Evolutionary conservation across 2,888 invertebrate species (phyloP).

Genomic region (Latheticus oryzae): DNA sequence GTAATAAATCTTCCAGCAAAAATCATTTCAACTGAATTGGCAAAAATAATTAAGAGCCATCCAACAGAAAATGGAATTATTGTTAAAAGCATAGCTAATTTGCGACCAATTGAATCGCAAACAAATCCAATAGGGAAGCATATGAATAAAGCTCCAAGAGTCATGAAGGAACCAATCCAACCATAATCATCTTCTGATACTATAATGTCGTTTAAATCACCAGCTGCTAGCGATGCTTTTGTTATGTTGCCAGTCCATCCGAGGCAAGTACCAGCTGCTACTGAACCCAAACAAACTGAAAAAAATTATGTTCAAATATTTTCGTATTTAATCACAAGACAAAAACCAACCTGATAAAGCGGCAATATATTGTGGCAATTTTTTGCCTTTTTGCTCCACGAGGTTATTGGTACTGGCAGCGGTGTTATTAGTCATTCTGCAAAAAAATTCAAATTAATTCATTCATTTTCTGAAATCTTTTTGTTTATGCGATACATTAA

Average conservation of each 20-base stretch:
- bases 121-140: constrained; percentile 38
- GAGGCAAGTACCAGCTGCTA: constrained; percentile 78
- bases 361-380: constrained; percentile 74
- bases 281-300: constrained; percentile 79
- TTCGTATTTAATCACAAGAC: not conserved
- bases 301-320: constrained; percentile 39
- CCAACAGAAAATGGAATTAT: constrained; percentile 34
- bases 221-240: constrained; percentile 62
- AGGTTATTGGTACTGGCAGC: constrained; percentile 28
- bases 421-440: constrained; percentile 26
- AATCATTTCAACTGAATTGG: constrained; percentile 25
- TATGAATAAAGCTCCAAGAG: constrained; percentile 35
- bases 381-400: constrained; percentile 59
- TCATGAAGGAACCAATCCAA: constrained; percentile 65
- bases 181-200: constrained; percentile 69
- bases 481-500: too few relatives aligned
- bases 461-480: too few relatives aligned
- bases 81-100: constrained; percentile 32
- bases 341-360: constrained; percentile 74
- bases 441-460: constrained; percentile 1
- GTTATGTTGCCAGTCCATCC: constrained; percentile 82
- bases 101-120: constrained; percentile 34
- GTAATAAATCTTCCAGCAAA: constrained; percentile 36
- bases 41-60: constrained; percentile 38
- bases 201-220: constrained; percentile 68